These are phyloP conservation scores for Lagopus muta DNA, from an alignment of 2,113 vertebrate species.

Conservation along the genomic window DNA sequence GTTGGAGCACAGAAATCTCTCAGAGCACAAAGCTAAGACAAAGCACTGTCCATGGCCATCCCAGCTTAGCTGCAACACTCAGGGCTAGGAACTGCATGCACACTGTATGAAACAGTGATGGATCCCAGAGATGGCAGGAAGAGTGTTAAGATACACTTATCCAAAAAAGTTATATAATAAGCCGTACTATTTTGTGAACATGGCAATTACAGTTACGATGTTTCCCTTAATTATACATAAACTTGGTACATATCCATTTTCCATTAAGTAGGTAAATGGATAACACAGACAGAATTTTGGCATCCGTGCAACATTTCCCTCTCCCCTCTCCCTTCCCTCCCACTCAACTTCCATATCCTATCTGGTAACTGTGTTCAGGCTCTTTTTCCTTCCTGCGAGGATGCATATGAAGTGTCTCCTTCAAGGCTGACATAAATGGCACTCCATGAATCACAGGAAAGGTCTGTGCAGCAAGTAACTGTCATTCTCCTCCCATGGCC, in stretches of 20 bases:
- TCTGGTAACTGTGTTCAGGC: conserved; percentile 10
- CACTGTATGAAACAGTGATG: neutral
- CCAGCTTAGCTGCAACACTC: neutral
- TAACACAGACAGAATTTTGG: conserved; percentile 27
- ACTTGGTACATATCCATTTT: conserved; percentile 39
- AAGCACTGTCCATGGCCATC: neutral
- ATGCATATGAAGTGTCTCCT: conserved; percentile 50
- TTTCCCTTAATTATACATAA: conserved; percentile 41
- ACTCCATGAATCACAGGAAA: conserved; percentile 71
- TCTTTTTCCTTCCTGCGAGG: conserved; percentile 42
- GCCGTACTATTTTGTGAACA: conserved; percentile 20
- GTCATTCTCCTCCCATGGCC: conserved; percentile 55
- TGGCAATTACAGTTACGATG: neutral
- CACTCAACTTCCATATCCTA: conserved; percentile 32
- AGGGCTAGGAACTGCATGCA: neutral
- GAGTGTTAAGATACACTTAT: neutral
- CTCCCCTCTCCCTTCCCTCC: conserved; percentile 28
- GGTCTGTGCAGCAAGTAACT: conserved; percentile 64
- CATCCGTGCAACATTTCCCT: conserved; percentile 16
- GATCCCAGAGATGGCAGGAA: neutral
- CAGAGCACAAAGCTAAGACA: neutral
- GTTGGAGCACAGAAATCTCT: neutral
- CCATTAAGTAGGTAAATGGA: conserved; percentile 43
- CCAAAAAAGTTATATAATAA: conserved; percentile 29
- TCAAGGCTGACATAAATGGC: conserved; percentile 57